These are phyloP conservation scores for Otus sunia DNA, from an alignment of 2,113 vertebrate genomes.

Conservation along the genomic window DNA sequence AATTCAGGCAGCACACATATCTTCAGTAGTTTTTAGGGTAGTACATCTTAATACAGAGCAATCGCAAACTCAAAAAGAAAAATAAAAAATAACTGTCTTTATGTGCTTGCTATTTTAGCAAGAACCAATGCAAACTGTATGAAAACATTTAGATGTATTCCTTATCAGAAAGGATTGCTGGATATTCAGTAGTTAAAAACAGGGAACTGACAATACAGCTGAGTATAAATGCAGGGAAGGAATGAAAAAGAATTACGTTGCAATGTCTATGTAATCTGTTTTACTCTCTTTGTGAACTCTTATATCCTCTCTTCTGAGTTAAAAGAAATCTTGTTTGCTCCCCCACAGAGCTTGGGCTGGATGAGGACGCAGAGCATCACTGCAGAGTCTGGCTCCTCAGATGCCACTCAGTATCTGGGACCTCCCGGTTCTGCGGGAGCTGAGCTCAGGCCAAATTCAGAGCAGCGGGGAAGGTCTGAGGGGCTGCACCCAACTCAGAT, in stretches of 20 bases:
- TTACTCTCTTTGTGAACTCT: not conserved
- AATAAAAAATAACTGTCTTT: not conserved
- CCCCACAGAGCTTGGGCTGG: not conserved
- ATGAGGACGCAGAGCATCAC: not conserved
- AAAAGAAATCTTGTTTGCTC: not conserved
- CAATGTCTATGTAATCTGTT: not conserved
- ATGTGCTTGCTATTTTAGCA: not conserved
- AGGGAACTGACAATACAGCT: not conserved
- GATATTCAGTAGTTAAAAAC: not conserved
- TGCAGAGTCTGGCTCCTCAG: not conserved
- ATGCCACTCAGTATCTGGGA: fast-evolving
- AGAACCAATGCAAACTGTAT: not conserved
- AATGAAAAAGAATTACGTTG: not conserved
- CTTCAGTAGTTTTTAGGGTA: not conserved
- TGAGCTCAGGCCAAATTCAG: not conserved
- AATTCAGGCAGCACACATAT: not conserved
- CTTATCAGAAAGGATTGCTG: not conserved
- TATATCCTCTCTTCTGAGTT: not conserved
- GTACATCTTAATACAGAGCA: not conserved
- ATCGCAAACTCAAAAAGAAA: not conserved
- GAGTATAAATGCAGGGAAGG: not conserved
- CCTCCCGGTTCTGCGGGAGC: fast-evolving
- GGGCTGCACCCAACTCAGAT: not conserved
- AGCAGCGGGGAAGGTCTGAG: not conserved
- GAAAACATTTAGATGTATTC: not conserved